phyloP scores from a whole-genome alignment of 2,888 invertebrate genomes.

The Plagodis pulveraria region DNA sequence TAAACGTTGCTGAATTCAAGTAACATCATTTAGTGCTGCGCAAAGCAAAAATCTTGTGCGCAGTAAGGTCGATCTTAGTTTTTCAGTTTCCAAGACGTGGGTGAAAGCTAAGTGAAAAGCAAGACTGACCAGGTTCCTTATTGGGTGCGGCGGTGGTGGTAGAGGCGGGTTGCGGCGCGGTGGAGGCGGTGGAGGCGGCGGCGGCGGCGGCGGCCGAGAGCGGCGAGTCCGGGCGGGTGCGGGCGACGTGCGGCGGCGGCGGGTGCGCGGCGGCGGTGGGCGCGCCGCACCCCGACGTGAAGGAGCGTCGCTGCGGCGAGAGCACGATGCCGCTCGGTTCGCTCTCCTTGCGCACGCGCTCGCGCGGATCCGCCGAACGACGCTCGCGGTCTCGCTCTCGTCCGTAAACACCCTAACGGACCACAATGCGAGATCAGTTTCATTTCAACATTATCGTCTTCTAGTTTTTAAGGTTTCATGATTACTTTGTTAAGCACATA shows the following conservation, averaged over 20 bases:
- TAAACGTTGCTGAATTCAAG: too few species aligned
- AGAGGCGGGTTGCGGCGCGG: constrained; percentile 2
- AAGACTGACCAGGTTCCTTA: too few species aligned
- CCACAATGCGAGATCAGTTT: background rate
- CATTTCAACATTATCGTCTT: background rate
- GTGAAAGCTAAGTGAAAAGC: too few species aligned
- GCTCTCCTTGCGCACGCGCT: constrained; percentile 92
- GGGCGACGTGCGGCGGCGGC: constrained; percentile 83
- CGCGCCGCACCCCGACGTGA: constrained; percentile 94
- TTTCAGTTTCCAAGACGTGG: too few species aligned
- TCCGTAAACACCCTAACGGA: constrained; percentile 64
- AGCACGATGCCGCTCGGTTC: constrained; percentile 88
- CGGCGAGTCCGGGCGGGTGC: constrained; percentile 73
- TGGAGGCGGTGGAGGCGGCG: constrained; percentile 32
- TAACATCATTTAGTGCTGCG: too few species aligned
- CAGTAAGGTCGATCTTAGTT: too few species aligned
- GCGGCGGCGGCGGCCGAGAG: constrained; percentile 53
- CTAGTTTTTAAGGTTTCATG: background rate
- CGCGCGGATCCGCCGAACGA: constrained; percentile 88
- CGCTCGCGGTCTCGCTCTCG: constrained; percentile 66
- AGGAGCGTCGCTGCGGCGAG: constrained; percentile 94
- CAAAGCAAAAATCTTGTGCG: too few species aligned
- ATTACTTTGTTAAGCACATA: too few species aligned
- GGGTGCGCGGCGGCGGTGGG: constrained; percentile 73
- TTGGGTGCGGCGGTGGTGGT: constrained; percentile 56